A percentile compares a stretch with the other conserved stretches of the same genome.
These are phyloP conservation scores for Rattus norvegicus DNA, from an alignment of 2,113 vertebrate genomes.

Conservation along the genomic window DNA sequence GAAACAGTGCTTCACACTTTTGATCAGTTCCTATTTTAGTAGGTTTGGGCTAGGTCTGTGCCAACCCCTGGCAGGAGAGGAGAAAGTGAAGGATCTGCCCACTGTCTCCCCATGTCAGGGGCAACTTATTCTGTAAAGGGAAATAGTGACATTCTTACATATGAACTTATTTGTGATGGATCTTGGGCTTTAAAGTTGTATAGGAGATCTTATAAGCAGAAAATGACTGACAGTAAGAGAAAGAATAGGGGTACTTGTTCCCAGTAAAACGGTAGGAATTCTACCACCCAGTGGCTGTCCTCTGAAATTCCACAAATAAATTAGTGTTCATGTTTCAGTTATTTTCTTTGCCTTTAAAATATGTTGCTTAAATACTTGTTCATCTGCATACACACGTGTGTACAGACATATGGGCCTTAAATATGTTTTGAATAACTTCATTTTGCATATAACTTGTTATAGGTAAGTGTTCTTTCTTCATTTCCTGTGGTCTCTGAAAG, in stretches of 20 bases:
- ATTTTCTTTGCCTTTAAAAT: constrained; percentile 3
- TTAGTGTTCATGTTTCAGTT: background rate
- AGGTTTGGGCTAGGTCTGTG: background rate
- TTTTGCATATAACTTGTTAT: background rate
- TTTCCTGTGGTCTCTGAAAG: background rate
- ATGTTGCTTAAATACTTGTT: background rate
- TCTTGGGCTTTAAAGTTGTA: background rate
- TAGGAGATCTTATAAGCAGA: background rate
- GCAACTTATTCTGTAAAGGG: background rate
- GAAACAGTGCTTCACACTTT: background rate
- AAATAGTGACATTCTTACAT: background rate
- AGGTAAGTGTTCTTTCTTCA: background rate
- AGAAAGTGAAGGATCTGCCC: background rate
- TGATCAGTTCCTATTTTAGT: background rate
- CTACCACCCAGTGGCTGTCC: constrained; percentile 48
- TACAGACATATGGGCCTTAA: background rate
- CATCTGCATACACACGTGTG: background rate
- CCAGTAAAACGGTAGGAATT: constrained; percentile 34
- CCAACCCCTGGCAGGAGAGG: background rate
- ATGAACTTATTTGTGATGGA: background rate
- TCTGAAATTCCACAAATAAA: constrained; percentile 43
- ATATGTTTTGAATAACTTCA: background rate
- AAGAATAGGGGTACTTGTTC: background rate
- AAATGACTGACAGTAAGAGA: background rate
- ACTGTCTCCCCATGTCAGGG: background rate